phyloP scores from a whole-genome alignment of 2,113 vertebrate genomes.

The Pongo abelii region DNA sequence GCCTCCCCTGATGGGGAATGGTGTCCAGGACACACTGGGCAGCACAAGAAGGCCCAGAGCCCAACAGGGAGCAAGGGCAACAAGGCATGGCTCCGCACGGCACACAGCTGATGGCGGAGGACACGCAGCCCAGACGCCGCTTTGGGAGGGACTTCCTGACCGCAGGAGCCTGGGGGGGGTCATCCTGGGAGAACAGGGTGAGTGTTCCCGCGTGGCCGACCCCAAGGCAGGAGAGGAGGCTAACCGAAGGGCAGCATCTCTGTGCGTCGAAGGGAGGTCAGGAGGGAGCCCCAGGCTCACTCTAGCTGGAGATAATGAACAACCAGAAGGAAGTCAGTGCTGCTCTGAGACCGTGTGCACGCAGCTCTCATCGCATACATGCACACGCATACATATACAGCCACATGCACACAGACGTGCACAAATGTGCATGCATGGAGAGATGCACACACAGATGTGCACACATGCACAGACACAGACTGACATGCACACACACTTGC shows the following conservation, averaged over 20 bases:
- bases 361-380: not conserved
- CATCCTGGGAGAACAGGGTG: not conserved
- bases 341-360: fast-evolving
- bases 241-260: not conserved
- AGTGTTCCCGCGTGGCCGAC: fast-evolving
- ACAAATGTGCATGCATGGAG: too few species aligned
- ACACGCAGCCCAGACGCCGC: not conserved
- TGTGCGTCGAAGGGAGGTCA: fast-evolving
- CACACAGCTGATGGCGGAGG: fast-evolving
- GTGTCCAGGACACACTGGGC: fast-evolving
- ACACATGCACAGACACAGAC: too few species aligned
- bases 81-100: fast-evolving
- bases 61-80: not conserved
- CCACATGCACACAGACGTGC: too few species aligned
- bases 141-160: fast-evolving
- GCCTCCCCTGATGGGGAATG: not conserved
- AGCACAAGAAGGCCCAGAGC: too few species aligned
- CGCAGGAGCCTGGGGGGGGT: too few species aligned
- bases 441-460: too few species aligned
- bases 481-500: too few species aligned
- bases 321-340: not conserved
- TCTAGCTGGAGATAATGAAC: fast-evolving
- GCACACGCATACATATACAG: not conserved
- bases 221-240: not conserved
- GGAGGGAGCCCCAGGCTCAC: not conserved